A percentile compares a stretch with the other conserved stretches of the same genome.
phyloP scores from a whole-genome alignment of 2,888 invertebrate genomes.

The Tanypteryx hageni region DNA sequence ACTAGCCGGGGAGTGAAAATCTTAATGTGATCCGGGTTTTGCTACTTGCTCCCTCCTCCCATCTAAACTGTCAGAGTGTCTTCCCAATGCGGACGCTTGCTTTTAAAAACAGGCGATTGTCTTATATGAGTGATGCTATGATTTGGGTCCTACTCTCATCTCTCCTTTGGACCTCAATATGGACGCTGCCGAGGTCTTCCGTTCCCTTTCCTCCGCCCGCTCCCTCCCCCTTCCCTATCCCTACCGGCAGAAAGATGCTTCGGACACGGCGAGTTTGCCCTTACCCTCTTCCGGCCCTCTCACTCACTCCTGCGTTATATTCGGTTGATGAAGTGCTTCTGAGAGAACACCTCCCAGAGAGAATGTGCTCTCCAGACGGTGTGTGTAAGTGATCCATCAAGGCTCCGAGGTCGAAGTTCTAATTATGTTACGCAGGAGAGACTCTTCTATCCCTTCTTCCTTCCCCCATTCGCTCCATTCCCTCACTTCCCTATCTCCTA shows the following conservation, averaged over 20 bases:
- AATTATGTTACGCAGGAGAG: slow-evolving; percentile 40
- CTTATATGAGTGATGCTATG: no score
- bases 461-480: background rate
- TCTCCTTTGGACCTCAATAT: no score
- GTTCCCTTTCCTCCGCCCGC: no score
- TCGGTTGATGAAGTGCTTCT: slow-evolving; percentile 25
- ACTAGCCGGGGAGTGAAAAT: no score
- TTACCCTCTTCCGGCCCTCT: background rate
- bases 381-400: slow-evolving; percentile 46
- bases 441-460: background rate
- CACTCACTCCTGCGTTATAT: background rate
- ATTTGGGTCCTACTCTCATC: no score
- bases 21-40: no score
- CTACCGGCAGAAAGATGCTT: background rate
- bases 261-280: background rate
- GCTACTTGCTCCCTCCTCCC: no score
- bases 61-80: no score
- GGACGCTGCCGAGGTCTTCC: no score
- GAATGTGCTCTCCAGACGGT: background rate
- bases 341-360: background rate
- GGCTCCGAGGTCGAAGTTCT: slow-evolving; percentile 30
- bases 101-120: no score
- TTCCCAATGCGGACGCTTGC: no score
- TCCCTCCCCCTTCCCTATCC: background rate
- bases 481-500: background rate